Evolutionary conservation across 37 sponge, comb jelly and placozoan species (phyloP).

Genomic region (Axinella damicornis): DNA sequence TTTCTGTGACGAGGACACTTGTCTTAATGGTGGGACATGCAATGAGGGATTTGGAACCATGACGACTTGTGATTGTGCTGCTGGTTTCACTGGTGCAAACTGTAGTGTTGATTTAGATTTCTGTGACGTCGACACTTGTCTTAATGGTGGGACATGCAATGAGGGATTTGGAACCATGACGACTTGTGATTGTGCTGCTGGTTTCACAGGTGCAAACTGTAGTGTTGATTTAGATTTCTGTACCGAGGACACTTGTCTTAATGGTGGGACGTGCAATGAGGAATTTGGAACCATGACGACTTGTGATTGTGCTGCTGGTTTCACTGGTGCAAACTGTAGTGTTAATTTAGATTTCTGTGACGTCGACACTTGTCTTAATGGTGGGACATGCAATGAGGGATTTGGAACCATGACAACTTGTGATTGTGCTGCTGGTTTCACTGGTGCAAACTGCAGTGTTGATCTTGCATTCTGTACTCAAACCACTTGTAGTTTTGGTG

Average conservation of each 20-base stretch:
- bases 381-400: slow-evolving; percentile 67
- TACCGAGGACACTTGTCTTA: no score
- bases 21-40: slow-evolving; percentile 60
- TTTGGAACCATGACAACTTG: slow-evolving; percentile 26
- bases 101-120: no score
- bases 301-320: slow-evolving; percentile 54
- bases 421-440: slow-evolving; percentile 36
- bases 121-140: no score
- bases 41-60: slow-evolving; percentile 40
- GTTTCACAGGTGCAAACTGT: no score
- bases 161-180: no score
- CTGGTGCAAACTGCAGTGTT: slow-evolving; percentile 31
- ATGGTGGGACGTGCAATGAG: slow-evolving; percentile 60
- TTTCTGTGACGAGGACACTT: not conserved
- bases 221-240: no score
- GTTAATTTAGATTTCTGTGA: not conserved
- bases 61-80: slow-evolving; percentile 38
- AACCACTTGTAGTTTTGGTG: slow-evolving; percentile 31
- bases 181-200: no score
- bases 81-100: slow-evolving; percentile 58
- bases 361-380: slow-evolving; percentile 36
- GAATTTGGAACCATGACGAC: slow-evolving; percentile 16
- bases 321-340: slow-evolving; percentile 13
- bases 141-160: no score
- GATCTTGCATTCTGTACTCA: slow-evolving; percentile 22